Conservation (phyloP, 2,113 vertebrate species). For the Labeo rohita region DNA sequence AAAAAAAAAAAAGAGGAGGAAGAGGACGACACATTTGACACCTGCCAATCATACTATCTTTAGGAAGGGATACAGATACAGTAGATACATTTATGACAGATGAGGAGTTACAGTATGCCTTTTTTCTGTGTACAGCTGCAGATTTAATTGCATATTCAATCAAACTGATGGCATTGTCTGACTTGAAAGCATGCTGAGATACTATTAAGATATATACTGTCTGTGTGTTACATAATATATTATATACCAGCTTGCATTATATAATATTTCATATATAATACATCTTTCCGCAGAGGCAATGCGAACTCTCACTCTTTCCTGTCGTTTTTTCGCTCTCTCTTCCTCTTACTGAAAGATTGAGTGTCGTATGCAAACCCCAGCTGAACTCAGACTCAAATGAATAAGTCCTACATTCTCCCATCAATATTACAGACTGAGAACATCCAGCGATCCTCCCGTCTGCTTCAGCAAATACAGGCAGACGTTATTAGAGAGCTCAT, state of each 20-base stretch:
- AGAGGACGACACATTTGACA: neutral
- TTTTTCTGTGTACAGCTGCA: neutral
- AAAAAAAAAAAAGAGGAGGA: neutral
- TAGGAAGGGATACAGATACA: neutral
- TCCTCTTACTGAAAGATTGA: conserved; percentile 23
- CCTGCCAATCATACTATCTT: neutral
- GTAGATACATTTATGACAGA: neutral
- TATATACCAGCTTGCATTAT: neutral
- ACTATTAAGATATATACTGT: neutral
- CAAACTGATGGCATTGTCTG: conserved; percentile 12
- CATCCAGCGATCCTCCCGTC: neutral
- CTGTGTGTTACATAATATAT: neutral
- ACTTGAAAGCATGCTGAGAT: neutral
- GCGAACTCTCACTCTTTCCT: neutral
- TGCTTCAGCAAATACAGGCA: conserved; percentile 17
- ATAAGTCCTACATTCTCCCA: conserved; percentile 21
- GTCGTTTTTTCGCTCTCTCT: conserved; percentile 5
- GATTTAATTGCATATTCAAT: neutral
- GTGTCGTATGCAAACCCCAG: conserved; percentile 17
- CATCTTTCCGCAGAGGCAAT: conserved; percentile 8
- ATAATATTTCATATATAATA: conserved; percentile 17
- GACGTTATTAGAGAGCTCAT: neutral
- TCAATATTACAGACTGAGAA: conserved; percentile 31
- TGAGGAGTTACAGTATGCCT: neutral
- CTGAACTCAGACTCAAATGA: conserved; percentile 6